phyloP scores from a whole-genome alignment of 1,140 invertebrate species.

The Drosophila nigromelanica region DNA sequence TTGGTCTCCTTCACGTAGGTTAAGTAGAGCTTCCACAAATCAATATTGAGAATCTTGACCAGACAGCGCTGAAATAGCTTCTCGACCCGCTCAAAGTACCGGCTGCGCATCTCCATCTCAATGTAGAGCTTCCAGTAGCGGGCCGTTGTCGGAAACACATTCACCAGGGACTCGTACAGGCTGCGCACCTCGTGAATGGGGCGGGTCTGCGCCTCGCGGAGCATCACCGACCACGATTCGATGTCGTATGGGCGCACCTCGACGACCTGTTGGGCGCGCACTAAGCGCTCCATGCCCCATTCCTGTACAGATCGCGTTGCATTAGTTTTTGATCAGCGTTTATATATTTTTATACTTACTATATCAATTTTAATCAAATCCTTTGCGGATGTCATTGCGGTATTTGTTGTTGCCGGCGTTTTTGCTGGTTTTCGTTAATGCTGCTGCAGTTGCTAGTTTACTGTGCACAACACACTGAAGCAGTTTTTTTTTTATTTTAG shows the following conservation, averaged over 20 bases:
- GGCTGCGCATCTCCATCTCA: constrained; percentile 98
- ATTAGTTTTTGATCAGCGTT: background rate
- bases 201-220: constrained; percentile 95
- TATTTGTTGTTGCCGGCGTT: constrained; percentile 36
- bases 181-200: constrained; percentile 95
- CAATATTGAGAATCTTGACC: constrained; percentile 99
- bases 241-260: constrained; percentile 95
- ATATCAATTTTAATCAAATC: constrained; percentile 83
- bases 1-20: constrained; percentile 99
- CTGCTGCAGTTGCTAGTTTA: background rate
- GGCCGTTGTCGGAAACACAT: constrained; percentile 97
- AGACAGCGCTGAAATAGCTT: constrained; percentile 99
- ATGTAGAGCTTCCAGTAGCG: constrained; percentile 99
- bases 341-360: constrained; percentile 56
- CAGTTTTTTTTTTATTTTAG: background rate
- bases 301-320: constrained; percentile 85
- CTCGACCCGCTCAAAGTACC: constrained; percentile 99
- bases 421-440: background rate
- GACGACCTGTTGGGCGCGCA: constrained; percentile 91
- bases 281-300: constrained; percentile 93
- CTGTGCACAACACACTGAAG: background rate
- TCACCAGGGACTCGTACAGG: constrained; percentile 96
- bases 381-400: constrained; percentile 63
- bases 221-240: constrained; percentile 97
- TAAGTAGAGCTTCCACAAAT: constrained; percentile 99